Conservation (phyloP, 2,888 invertebrate species). For the Steromphala cineraria region DNA sequence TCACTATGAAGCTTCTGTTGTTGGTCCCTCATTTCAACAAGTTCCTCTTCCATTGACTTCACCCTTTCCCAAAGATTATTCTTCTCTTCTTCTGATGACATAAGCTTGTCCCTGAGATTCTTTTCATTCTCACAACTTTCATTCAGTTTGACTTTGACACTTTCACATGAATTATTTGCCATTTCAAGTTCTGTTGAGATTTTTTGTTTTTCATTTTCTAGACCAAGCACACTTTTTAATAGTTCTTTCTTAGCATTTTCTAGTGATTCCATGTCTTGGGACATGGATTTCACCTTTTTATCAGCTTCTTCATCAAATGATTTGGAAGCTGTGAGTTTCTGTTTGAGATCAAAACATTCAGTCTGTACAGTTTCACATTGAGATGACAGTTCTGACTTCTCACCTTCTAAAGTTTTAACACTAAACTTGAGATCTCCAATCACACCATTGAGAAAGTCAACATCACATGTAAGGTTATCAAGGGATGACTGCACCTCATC, state of each 20-base stretch:
- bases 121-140: constrained; percentile 22
- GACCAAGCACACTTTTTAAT: constrained; percentile 11
- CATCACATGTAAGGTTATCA: not conserved
- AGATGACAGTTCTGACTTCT: constrained; percentile 37
- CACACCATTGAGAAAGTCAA: not conserved
- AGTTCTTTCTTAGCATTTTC: constrained; percentile 7
- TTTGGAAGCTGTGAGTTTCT: not conserved
- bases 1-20: constrained; percentile 5
- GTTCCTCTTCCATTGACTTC: constrained; percentile 46
- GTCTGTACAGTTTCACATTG: constrained; percentile 19
- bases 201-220: constrained; percentile 23
- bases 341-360: constrained; percentile 20
- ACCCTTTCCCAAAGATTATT: constrained; percentile 29
- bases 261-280: not conserved
- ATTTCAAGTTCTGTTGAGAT: constrained; percentile 30
- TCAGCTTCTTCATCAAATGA: constrained; percentile 13
- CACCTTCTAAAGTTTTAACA: constrained; percentile 36
- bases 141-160: constrained; percentile 30
- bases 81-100: not conserved
- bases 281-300: not conserved
- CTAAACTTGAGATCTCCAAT: not conserved
- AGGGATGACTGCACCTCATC: not conserved
- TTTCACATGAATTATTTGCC: constrained; percentile 20
- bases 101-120: not conserved
- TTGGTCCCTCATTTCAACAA: constrained; percentile 21